These are phyloP conservation scores for Hydropsyche tenuis DNA, from an alignment of 1,140 invertebrate genomes.

Conservation along the genomic window DNA sequence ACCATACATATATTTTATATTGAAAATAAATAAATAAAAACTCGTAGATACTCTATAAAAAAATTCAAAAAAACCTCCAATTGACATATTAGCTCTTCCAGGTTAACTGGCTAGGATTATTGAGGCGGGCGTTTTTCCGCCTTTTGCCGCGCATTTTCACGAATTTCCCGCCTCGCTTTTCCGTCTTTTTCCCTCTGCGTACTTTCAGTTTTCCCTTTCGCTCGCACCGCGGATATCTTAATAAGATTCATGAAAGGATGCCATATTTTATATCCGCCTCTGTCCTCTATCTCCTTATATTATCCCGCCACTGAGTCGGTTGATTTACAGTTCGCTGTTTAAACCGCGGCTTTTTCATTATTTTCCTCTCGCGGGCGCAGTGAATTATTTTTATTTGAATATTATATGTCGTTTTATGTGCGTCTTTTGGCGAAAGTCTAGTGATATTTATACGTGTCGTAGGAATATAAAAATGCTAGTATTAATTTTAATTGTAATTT, in stretches of 20 bases:
- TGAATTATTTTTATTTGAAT: no score
- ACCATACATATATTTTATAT: no score
- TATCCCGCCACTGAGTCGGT: slow-evolving; percentile 58
- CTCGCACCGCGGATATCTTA: slow-evolving; percentile 66
- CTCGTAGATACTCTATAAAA: no score
- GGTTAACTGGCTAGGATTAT: slow-evolving; percentile 37
- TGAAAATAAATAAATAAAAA: no score
- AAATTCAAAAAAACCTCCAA: background rate
- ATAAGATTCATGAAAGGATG: slow-evolving; percentile 75
- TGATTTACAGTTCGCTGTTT: slow-evolving; percentile 38
- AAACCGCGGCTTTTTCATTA: slow-evolving; percentile 39
- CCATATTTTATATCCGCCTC: slow-evolving; percentile 72
- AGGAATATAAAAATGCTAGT: no score
- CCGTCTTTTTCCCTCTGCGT: background rate
- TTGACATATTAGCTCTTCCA: slow-evolving; percentile 33
- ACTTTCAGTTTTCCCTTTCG: slow-evolving; percentile 53
- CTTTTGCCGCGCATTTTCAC: slow-evolving; percentile 17
- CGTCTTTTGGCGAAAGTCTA: no score
- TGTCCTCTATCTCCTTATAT: slow-evolving; percentile 66
- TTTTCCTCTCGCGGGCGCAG: slow-evolving; percentile 4
- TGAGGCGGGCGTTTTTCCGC: slow-evolving; percentile 32
- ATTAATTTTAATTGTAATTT: no score
- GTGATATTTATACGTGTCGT: no score
- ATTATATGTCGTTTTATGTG: no score
- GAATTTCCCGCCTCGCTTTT: background rate